Base-by-base conservation (phyloP, 2,888 invertebrate genomes). In the Andrena praecox region DNA sequence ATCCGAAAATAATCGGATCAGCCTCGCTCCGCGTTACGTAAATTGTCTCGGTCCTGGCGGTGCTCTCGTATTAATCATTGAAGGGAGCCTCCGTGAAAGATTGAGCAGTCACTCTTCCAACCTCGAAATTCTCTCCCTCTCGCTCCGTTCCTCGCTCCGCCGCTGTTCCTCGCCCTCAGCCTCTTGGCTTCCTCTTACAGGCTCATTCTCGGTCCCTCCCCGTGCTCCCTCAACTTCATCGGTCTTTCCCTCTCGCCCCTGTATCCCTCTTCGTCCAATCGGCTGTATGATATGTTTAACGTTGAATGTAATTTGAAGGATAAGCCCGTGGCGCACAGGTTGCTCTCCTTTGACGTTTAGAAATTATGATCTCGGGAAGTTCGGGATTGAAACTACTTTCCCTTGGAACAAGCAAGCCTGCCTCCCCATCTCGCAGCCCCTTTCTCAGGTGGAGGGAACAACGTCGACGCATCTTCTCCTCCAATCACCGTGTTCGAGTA, bases 31-130 rank as follows among this genome's bases (percentile, higher is more conserved):
- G 84, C 86, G 89, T 89, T 91, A 90, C 89, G 87, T 86, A 90
- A 90, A 91, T 89, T 89, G 89, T 87, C 85, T 85, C 84, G 85
- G 89, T 90, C 85, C 82, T 75, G 72, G 83, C 73, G 84, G 88
- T 82, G 84, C 82, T 86, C 87, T 86, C 84, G 83, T 89, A 91
- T 91, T 91, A 91, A 91, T 91, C 91, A 91, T 90, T 82, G 85
- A 75, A 84, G 83, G 80, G 80, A 78, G 77, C 50, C 75, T 80
- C 69, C 68, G 84, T 74, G 75, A 84, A 75, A 75, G 81, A 79
- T 88, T 74, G 86, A 87, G 78, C 86, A 81, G 78, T 80, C 78
- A 70, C 75, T 67, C 54, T 54, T 64, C 63, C 76, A 60, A 72
- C 74, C 78, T 76, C 79, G 64, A 77, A 75, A 86, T 71, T 80